phyloP scores from a whole-genome alignment of 1,140 invertebrate species.

The Streblospio benedicti region DNA sequence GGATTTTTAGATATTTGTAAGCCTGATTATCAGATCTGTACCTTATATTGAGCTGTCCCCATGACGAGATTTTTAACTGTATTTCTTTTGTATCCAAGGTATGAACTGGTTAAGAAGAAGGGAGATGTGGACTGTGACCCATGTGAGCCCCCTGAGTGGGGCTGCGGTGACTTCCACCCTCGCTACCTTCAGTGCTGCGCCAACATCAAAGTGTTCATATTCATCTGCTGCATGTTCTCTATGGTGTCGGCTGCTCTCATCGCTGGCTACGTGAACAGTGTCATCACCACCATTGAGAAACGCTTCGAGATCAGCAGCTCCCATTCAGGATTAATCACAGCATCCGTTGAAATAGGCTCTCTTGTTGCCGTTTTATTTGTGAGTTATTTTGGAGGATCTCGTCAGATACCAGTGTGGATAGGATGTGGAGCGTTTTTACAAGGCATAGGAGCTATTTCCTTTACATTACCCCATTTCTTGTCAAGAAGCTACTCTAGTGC shows the following conservation, averaged over 20 bases:
- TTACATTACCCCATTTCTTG: slow-evolving; percentile 58
- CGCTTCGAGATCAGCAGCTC: slow-evolving; percentile 90
- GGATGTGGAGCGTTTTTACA: slow-evolving; percentile 81
- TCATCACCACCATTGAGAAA: slow-evolving; percentile 94
- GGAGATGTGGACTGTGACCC: no score
- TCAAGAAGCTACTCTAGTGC: slow-evolving; percentile 43
- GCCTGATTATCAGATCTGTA: no score
- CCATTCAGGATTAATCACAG: slow-evolving; percentile 81
- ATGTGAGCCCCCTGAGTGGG: no score
- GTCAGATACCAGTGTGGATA: slow-evolving; percentile 92
- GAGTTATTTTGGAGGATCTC: slow-evolving; percentile 85
- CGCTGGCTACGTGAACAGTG: slow-evolving; percentile 78
- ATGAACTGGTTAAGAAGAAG: no score
- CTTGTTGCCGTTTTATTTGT: slow-evolving; percentile 89
- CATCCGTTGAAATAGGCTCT: slow-evolving; percentile 90
- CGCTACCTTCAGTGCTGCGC: slow-evolving; percentile 62
- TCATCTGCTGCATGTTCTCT: slow-evolving; percentile 80
- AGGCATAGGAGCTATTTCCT: slow-evolving; percentile 75
- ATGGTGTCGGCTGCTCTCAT: slow-evolving; percentile 55
- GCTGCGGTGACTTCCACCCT: not conserved
- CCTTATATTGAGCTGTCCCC: no score
- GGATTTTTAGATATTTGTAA: no score
- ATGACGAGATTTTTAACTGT: no score
- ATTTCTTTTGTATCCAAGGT: no score
- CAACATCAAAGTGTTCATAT: slow-evolving; percentile 72